Evolutionary conservation across 2,113 vertebrate genomes (phyloP), one percentile per base, ranked within the genome.

Genomic region (Suncus etruscus): DNA sequence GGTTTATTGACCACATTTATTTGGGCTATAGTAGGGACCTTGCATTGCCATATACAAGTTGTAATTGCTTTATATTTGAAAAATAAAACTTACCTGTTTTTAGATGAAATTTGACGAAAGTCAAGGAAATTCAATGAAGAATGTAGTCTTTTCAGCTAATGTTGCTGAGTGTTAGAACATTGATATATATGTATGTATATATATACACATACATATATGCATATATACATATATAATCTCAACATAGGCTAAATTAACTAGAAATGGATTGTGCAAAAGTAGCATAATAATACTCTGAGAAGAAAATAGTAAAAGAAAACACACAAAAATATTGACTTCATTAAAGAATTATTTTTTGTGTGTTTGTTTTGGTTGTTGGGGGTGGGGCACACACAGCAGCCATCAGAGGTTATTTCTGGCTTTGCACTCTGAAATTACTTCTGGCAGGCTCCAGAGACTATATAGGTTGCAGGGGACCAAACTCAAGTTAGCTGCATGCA

Each of bases 121-220:
- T 45, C 24, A 86, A 79, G 2, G n/a, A 50, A 93, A 75, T 58
- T 66, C 83, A 87, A 14, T 66, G 68, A 74, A 80, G 39, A 80
- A 77, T 54, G 32, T 11, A 58, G 8, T 77, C 27, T 89, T 91
- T 83, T 80, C 15, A 89, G 76, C 81, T 93, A 78, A 29, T 54
- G 14, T 61, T 74, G 5, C 39, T 82, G 69, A 86, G 85, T 8
- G 54, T 32, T 27, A 58, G 65, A 22, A 51, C 10, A 72, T 76
- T 80, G 58, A 61, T 54, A 54, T 54, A 14, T 54, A 16, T 54
- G 11, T 54, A 14, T 54, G 9, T 54, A 54, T 54, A 54, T 54
- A 54, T 54, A 54, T 6, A 2, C 51, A 14, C 51, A 54, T 54
- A 54, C 51, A 54, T 54, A 14, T 54, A 16, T 54, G 11, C 14